A percentile compares a stretch with the other conserved stretches of the same genome.
Conservation (phyloP, 2,888 invertebrate species). For the Seira musarum region DNA sequence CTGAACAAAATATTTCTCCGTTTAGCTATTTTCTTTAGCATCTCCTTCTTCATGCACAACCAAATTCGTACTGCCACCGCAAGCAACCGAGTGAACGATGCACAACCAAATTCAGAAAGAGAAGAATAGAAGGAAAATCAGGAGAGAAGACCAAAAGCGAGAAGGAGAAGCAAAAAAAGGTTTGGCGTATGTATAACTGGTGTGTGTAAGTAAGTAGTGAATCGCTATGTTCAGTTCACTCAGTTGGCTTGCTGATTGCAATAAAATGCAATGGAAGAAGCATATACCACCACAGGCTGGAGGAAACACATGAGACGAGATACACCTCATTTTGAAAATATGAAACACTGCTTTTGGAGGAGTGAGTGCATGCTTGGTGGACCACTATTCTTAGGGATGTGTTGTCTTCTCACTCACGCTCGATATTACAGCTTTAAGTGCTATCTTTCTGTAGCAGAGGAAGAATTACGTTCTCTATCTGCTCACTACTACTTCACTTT, state of each 20-base stretch:
- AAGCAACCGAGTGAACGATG: slow-evolving; percentile 50
- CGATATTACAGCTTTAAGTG: background rate
- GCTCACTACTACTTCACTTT: no score
- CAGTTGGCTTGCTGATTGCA: background rate
- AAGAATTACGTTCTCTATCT: no score
- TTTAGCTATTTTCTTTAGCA: slow-evolving; percentile 25
- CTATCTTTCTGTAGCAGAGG: background rate
- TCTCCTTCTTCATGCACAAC: slow-evolving; percentile 58
- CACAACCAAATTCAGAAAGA: slow-evolving; percentile 29
- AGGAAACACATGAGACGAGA: slow-evolving; percentile 12
- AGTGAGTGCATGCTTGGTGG: slow-evolving; percentile 41
- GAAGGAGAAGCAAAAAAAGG: slow-evolving; percentile 21
- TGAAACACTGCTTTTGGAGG: background rate
- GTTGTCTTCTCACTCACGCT: background rate
- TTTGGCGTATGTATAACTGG: background rate
- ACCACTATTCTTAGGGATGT: background rate
- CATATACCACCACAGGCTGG: slow-evolving; percentile 35
- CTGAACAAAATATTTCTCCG: slow-evolving; percentile 40
- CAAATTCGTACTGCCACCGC: slow-evolving; percentile 59
- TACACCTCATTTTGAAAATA: background rate
- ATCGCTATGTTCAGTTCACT: no score
- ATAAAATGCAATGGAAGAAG: slow-evolving; percentile 8
- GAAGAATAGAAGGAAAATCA: slow-evolving; percentile 28
- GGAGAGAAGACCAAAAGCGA: slow-evolving; percentile 5
- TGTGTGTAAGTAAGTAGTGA: no score